Conservation (phyloP, 2,113 vertebrate genomes). For the Xyrauchen texanus region DNA sequence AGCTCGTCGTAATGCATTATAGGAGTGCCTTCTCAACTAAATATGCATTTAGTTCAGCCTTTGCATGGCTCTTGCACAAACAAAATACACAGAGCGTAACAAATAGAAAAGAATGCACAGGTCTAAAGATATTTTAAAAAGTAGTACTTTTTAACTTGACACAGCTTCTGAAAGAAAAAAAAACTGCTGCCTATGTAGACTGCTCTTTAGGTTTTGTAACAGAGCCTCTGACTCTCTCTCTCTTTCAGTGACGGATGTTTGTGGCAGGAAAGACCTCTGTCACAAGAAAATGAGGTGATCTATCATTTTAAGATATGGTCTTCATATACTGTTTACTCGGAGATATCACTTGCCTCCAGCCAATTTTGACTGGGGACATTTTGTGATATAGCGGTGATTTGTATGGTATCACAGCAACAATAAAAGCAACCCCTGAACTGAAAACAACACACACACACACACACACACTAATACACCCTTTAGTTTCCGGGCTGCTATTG, state of each 20-base stretch:
- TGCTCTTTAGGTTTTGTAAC: not conserved
- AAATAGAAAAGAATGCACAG: too few species aligned
- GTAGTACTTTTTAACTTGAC: too few species aligned
- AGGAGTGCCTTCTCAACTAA: too few species aligned
- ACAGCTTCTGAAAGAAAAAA: too few species aligned
- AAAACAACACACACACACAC: constrained; percentile 67
- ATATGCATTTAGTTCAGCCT: too few species aligned
- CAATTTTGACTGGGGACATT: constrained; percentile 96
- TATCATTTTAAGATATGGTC: constrained; percentile 98
- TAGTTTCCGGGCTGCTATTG: constrained; percentile 58
- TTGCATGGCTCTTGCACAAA: too few species aligned
- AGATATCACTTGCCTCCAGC: constrained; percentile 96
- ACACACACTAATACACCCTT: constrained; percentile 78
- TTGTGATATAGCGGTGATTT: constrained; percentile 96
- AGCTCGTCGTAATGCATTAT: too few species aligned
- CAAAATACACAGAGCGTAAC: too few species aligned
- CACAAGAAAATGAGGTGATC: constrained; percentile 97
- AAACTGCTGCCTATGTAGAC: not conserved
- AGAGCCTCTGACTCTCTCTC: not conserved
- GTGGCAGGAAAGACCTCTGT: constrained; percentile 92
- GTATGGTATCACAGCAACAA: constrained; percentile 96
- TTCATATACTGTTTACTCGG: constrained; percentile 96
- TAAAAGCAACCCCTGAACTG: constrained; percentile 91
- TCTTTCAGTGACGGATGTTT: constrained; percentile 91
- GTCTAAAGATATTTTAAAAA: too few species aligned